Percentiles rank a stretch among this genome's conserved stretches.
Conservation (phyloP, 1,140 invertebrate species). For the Anastrepha obliqua region DNA sequence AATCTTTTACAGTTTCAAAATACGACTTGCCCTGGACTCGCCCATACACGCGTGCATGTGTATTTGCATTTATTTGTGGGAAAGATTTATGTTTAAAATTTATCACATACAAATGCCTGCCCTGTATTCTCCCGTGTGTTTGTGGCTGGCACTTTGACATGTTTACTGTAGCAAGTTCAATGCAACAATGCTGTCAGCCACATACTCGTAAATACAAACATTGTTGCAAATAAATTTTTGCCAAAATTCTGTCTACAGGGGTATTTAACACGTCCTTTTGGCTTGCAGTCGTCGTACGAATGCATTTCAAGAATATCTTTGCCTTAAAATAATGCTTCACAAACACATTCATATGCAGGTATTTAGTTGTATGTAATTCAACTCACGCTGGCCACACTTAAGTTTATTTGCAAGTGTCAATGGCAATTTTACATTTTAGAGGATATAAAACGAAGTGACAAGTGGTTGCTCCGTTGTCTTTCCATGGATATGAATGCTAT, state of each 20-base stretch:
- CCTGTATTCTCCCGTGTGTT: neutral
- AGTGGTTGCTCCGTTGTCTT: neutral
- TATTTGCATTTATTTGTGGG: neutral
- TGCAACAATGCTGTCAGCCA: neutral
- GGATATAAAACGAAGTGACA: constrained; percentile 35
- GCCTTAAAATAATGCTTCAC: neutral
- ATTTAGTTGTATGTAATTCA: neutral
- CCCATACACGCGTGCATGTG: neutral
- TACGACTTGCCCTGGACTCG: neutral
- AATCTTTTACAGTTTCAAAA: no score
- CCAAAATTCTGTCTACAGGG: neutral
- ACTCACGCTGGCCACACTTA: constrained; percentile 9
- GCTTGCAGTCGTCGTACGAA: neutral
- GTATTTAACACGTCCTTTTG: neutral
- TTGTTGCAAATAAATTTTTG: constrained; percentile 51
- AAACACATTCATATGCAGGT: neutral
- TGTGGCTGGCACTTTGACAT: constrained; percentile 28
- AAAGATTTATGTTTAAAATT: constrained; percentile 15
- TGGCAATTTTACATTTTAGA: constrained; percentile 17
- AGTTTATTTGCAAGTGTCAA: constrained; percentile 44
- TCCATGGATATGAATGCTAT: constrained; percentile 24
- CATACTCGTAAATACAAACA: constrained; percentile 46
- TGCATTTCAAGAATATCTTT: neutral
- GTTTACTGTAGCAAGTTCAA: neutral
- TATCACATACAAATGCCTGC: neutral